A percentile compares a stretch with the other conserved stretches of the same genome.
Evolutionary conservation across 2,888 invertebrate species (phyloP).

Genomic region (Drosophila barbarae): DNA sequence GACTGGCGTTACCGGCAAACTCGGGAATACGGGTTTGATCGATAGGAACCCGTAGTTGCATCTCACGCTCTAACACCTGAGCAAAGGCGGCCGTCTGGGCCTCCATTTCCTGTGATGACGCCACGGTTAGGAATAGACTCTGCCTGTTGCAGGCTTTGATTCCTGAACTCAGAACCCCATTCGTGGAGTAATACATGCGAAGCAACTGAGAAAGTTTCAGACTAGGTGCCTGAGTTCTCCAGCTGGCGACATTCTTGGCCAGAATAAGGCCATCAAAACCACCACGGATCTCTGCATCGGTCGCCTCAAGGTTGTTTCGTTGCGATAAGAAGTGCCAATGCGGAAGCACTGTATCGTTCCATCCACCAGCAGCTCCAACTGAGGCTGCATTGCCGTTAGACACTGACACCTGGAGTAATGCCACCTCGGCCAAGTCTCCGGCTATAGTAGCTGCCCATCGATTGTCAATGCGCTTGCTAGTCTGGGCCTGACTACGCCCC

Average conservation of each 20-base stretch:
- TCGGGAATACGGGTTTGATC: conserved; percentile 80
- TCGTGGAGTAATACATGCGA: conserved; percentile 89
- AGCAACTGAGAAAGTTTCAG: conserved; percentile 87
- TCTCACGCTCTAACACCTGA: conserved; percentile 82
- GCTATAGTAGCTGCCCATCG: conserved; percentile 83
- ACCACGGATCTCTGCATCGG: conserved; percentile 89
- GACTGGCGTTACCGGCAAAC: conserved; percentile 82
- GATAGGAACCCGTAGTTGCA: conserved; percentile 83
- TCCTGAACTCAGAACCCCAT: conserved; percentile 76
- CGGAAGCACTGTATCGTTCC: conserved; percentile 87
- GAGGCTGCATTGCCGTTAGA: conserved; percentile 69
- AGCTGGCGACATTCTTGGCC: conserved; percentile 81
- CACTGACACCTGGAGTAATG: conserved; percentile 84
- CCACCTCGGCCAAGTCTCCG: conserved; percentile 89
- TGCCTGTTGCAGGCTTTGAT: conserved; percentile 86
- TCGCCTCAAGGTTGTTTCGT: conserved; percentile 84
- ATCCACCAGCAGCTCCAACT: conserved; percentile 85
- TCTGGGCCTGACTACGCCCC: conserved; percentile 60
- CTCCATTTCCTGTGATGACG: conserved; percentile 80
- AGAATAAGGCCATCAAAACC: conserved; percentile 88
- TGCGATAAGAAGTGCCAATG: conserved; percentile 85
- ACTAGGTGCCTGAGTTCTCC: conserved; percentile 80
- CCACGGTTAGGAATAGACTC: conserved; percentile 81
- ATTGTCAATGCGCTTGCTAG: conserved; percentile 81
- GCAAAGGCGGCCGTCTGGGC: conserved; percentile 84